Conservation (phyloP, 2,797 vertebrate genomes). For the Coregonus ussuriensis region DNA sequence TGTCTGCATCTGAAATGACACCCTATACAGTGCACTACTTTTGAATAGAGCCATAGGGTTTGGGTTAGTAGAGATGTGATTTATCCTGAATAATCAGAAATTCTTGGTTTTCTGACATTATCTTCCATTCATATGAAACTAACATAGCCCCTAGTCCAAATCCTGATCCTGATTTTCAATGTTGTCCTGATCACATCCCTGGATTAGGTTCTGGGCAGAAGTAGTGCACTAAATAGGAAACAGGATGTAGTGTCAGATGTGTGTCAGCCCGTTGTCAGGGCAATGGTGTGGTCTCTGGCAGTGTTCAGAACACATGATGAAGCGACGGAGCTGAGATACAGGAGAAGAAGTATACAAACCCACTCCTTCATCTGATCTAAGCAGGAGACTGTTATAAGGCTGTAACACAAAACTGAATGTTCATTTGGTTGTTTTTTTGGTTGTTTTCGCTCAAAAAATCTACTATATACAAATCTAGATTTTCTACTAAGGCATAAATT, state of each 20-base stretch:
- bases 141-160: background rate
- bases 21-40: background rate
- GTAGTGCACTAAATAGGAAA: background rate
- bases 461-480: constrained; percentile 95
- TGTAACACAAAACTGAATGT: constrained; percentile 84
- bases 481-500: constrained; percentile 97
- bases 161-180: background rate
- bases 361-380: constrained; percentile 82
- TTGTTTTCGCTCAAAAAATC: constrained; percentile 72
- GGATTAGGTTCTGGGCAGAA: background rate
- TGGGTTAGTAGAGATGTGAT: background rate
- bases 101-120: too few species aligned
- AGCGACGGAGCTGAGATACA: constrained; percentile 84
- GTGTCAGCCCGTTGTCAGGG: constrained; percentile 71
- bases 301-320: constrained; percentile 88
- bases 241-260: background rate
- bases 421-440: constrained; percentile 70
- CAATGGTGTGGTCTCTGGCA: constrained; percentile 86
- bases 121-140: background rate
- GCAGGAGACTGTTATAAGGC: constrained; percentile 82
- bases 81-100: background rate
- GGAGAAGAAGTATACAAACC: constrained; percentile 82
- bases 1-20: background rate
- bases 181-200: background rate
- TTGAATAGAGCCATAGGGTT: background rate